Percentiles rank a stretch among this genome's conserved stretches.
Conservation (phyloP, 2,797 vertebrate species). For the Diglossa cyanea region DNA sequence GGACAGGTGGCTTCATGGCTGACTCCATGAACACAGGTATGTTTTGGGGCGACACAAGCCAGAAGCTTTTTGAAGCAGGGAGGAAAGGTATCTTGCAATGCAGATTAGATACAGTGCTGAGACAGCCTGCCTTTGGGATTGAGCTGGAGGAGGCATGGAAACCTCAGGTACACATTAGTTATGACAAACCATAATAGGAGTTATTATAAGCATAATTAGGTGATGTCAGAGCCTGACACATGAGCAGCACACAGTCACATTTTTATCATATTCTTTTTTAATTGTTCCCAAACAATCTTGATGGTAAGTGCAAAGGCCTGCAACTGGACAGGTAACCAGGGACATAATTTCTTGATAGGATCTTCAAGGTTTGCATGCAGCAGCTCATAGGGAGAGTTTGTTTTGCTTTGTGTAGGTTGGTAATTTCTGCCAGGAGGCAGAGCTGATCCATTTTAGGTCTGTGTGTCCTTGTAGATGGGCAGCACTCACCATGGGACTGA, state of each 20-base stretch:
- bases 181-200: background rate
- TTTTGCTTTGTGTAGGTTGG: background rate
- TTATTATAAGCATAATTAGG: background rate
- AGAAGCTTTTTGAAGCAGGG: background rate
- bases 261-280: background rate
- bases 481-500: background rate
- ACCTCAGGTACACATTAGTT: background rate
- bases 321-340: background rate
- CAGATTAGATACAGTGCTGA: background rate
- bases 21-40: background rate
- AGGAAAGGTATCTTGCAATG: background rate
- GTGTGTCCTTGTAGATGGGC: fast-evolving
- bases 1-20: background rate
- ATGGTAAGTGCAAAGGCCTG: background rate
- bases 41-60: background rate
- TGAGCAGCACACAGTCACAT: background rate
- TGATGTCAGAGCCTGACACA: slow-evolving; percentile 46
- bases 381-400: background rate
- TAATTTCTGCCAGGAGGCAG: background rate
- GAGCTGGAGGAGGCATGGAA: background rate
- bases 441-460: background rate
- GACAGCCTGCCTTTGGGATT: background rate
- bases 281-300: background rate
- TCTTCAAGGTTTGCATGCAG: background rate
- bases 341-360: background rate